Conservation (phyloP, 1,140 invertebrate genomes). For the Cotesia vestalis region DNA sequence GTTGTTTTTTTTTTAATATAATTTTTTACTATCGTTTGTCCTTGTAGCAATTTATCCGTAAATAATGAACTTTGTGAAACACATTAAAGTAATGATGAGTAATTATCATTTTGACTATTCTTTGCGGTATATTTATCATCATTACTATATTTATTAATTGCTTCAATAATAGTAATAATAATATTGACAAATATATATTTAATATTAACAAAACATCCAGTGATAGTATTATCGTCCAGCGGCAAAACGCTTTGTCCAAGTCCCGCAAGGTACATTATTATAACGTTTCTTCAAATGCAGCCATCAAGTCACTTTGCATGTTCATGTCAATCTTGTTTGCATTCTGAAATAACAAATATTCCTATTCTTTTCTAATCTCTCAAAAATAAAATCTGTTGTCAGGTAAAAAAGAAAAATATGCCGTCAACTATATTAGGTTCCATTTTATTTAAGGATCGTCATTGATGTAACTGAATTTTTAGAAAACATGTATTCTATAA, state of each 20-base stretch:
- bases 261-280: slow-evolving; percentile 66
- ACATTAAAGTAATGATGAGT: too few relatives aligned
- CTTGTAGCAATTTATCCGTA: too few relatives aligned
- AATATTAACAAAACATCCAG: slow-evolving; percentile 37
- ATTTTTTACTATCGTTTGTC: too few relatives aligned
- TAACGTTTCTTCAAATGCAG: slow-evolving; percentile 94
- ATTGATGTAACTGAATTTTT: too few relatives aligned
- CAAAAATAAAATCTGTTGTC: slow-evolving; percentile 26
- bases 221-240: slow-evolving; percentile 42
- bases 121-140: slow-evolving; percentile 31
- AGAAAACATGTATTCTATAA: too few relatives aligned
- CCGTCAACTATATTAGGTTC: too few relatives aligned
- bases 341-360: slow-evolving; percentile 77
- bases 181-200: slow-evolving; percentile 25
- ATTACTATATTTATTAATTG: slow-evolving; percentile 32
- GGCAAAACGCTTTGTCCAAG: slow-evolving; percentile 41
- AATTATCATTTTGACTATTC: slow-evolving; percentile 29
- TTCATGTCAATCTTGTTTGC: slow-evolving; percentile 97
- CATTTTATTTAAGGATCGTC: slow-evolving; percentile 1
- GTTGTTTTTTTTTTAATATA: too few relatives aligned
- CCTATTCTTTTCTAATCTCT: slow-evolving; percentile 47
- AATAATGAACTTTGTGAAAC: too few relatives aligned
- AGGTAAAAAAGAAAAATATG: neutral
- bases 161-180: slow-evolving; percentile 39
- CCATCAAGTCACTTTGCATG: slow-evolving; percentile 97